These are phyloP conservation scores for Siphlonurus alternatus DNA, from an alignment of 2,888 invertebrate species.

Conservation along the genomic window DNA sequence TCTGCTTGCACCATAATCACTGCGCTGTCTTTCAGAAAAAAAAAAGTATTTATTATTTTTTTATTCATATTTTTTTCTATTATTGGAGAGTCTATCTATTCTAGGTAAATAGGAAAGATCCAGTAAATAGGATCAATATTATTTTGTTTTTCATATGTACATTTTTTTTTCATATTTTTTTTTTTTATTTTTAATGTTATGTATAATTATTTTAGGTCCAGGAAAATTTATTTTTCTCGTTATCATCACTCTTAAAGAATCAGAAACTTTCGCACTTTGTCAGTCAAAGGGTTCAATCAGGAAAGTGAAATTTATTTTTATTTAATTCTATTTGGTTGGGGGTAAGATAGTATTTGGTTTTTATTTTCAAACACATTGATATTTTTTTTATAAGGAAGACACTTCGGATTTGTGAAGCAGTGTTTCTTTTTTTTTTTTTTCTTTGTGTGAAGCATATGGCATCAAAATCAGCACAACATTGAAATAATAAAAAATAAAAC, in stretches of 20 bases:
- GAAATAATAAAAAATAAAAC: constrained; percentile 8
- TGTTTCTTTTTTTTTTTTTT: constrained; percentile 5
- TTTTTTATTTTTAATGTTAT: not conserved
- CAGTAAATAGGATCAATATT: not conserved
- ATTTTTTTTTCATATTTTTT: not conserved
- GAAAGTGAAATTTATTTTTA: not conserved
- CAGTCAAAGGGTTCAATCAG: not conserved
- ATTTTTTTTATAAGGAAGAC: constrained; percentile 7
- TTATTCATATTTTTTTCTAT: not conserved
- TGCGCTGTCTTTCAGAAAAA: not conserved
- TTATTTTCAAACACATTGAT: not conserved
- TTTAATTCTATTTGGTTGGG: too few species aligned
- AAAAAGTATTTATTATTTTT: not conserved
- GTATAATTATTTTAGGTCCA: not conserved
- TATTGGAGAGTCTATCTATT: not conserved
- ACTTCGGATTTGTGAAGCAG: constrained; percentile 10
- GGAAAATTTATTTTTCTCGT: not conserved
- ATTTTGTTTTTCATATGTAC: not conserved
- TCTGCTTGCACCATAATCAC: not conserved
- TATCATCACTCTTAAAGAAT: not conserved
- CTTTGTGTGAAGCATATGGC: constrained; percentile 5
- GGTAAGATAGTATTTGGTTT: not conserved
- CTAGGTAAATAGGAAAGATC: not conserved
- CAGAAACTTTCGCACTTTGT: not conserved
- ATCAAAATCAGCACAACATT: constrained; percentile 6